Base-by-base conservation (phyloP, 2,888 invertebrate species). In the Agrochola lychnidis region DNA sequence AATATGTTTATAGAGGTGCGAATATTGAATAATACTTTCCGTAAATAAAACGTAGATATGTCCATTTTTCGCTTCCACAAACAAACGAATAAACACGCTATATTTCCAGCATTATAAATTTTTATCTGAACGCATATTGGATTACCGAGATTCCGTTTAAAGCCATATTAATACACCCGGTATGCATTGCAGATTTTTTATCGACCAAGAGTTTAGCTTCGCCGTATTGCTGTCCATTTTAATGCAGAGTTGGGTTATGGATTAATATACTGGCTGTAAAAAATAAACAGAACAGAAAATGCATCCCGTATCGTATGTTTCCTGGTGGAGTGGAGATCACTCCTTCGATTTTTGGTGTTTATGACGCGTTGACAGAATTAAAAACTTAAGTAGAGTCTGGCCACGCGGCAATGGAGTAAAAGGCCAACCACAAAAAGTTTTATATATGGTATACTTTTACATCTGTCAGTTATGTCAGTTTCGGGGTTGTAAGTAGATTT, bases 61-160 rank as follows among this genome's bases (percentile, higher is more conserved):
- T 53, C 19, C 51, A 42, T 64, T 62, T 42, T 14, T 59, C 63
- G 14, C n/a, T 78, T 61, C 45, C 14, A 61, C 12, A 82, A 82
- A 66, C 68, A 82, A 66, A 78, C 69, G 19, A 71, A 82, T 82
- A 73, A 81, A 82, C 51, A 66, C 4, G 61, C 51, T n/a, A 63
- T 67, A 62, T 57, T 45, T 62, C 36, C 57, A 45, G 25, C 1
- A 4, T 14, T 56, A 83, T 73, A 73, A 16, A 12, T 63, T 67
- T 73, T 79, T 83, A 67, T 83, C 16, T 59, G 51, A 22, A 66
- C 64, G 25, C 69, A 30, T 78, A 81, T 79, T 83, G 83, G 61
- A 70, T 83, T 70, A 79, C 70, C 14, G 53, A 70, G 62, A 30
- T 53, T 9, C 53, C 51, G 73, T 73, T 73, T 66, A 73, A 83